Evolutionary conservation across 2,113 vertebrate species (phyloP).

Genomic region (Pygoscelis adeliae): DNA sequence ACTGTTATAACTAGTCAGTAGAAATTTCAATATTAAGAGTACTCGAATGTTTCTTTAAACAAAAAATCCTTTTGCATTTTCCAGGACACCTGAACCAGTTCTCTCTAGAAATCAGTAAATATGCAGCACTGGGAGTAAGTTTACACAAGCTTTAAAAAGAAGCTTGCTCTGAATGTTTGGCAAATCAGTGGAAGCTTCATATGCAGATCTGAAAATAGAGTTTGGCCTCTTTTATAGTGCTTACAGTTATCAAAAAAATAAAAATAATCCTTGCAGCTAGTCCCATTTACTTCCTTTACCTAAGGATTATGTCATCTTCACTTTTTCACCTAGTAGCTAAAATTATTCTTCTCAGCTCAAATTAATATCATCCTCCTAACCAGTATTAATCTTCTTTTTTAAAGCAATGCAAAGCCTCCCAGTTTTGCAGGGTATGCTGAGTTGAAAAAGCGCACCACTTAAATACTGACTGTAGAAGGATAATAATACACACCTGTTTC

Average conservation of each 20-base stretch:
- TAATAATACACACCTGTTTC: not conserved
- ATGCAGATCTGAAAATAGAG: not conserved
- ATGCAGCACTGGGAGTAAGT: not conserved
- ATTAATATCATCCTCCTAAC: constrained; percentile 18
- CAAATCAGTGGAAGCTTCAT: not conserved
- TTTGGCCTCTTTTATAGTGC: not conserved
- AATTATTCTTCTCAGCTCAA: constrained; percentile 48
- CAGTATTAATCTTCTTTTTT: constrained; percentile 35
- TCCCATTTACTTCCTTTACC: not conserved
- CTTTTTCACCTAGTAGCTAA: constrained; percentile 46
- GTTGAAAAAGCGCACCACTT: not conserved
- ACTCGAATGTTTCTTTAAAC: not conserved
- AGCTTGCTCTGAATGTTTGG: not conserved
- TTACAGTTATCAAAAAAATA: not conserved
- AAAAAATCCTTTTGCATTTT: not conserved
- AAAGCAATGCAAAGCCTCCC: constrained; percentile 16
- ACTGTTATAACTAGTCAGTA: not conserved
- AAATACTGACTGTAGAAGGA: not conserved
- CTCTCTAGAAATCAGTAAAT: not conserved
- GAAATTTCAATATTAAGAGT: not conserved
- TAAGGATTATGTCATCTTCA: not conserved
- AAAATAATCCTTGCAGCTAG: not conserved
- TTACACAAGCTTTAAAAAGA: not conserved
- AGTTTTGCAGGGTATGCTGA: not conserved
- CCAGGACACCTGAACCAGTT: not conserved